Base-by-base conservation (phyloP, 1,140 invertebrate species). In the Phortica variegata region DNA sequence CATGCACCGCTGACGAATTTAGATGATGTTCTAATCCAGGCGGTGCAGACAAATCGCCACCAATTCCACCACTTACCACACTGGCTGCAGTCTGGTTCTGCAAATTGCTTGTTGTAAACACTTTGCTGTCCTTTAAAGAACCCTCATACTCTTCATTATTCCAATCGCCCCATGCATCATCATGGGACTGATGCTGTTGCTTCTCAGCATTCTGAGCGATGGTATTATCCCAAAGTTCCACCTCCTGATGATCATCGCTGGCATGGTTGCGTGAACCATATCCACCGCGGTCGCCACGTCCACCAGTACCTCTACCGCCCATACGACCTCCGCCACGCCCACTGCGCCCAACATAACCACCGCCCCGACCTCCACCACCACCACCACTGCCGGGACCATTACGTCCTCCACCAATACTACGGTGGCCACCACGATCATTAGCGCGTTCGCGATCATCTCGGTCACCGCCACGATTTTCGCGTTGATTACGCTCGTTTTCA, bases 111-210 rank as follows among this genome's bases (percentile, higher is more conserved):
- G 89, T 86, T 26, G 90, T 93, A 65, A 93, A 93, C 40, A 97
- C 93, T 81, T 95, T 95, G n/a, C 90, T 93, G 69, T 96, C 93
- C 44, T 91, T 88, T 44, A 95, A 79, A 52, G 90, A 93, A 46
- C 92, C 92, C 9, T 91, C 92, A 79, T 94, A 96, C 70, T 94
- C 91, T 78, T 95, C 93, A 68, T 93, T 93, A 75, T 93, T 92
- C 93, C 93, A 95, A 65, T 95, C 91, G 77, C 74, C 74, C 68
- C 74, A 75, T 9, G 70, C 60, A 51, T 76, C 73, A 37, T 75
- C 71, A n/a, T 70, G 61, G 12, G 60, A 41, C 40, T 60, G 62
- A 56, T 71, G 70, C 21, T 54, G 52, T 26, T 54, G 71, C 40
- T 74, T 74, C 16, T 76, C 73, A 9, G 62, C 62, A 46, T 65